Percentiles rank a stretch among this genome's conserved stretches.
These are phyloP conservation scores for Steinernema hermaphroditum DNA, from an alignment of 2,888 invertebrate species.

Conservation along the genomic window DNA sequence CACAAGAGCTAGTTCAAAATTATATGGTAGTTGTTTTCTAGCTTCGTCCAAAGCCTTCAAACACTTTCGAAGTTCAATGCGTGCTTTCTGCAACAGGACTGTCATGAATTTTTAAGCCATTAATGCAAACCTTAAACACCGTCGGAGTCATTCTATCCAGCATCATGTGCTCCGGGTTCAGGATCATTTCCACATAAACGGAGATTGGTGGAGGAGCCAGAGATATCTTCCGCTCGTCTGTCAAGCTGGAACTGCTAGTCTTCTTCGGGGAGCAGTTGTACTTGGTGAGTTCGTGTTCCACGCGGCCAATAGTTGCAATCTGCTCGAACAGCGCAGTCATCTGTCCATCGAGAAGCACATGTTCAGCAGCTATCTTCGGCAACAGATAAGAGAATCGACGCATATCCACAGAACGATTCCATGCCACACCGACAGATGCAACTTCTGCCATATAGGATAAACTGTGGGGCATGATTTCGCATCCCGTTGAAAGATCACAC, in stretches of 20 bases:
- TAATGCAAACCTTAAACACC: constrained; percentile 58
- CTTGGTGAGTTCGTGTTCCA: constrained; percentile 60
- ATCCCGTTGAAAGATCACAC: constrained; percentile 61
- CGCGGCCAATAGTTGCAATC: constrained; percentile 54
- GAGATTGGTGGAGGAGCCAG: constrained; percentile 42
- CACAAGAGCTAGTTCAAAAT: constrained; percentile 62
- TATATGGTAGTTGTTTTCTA: constrained; percentile 53
- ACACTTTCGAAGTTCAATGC: constrained; percentile 53
- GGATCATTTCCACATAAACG: constrained; percentile 70
- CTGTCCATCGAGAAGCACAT: constrained; percentile 57
- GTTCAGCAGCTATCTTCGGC: constrained; percentile 58
- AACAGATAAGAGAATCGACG: constrained; percentile 55
- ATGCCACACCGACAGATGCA: constrained; percentile 57
- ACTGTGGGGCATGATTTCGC: constrained; percentile 62
- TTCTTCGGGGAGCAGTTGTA: constrained; percentile 36
- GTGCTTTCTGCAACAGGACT: constrained; percentile 41
- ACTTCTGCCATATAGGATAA: constrained; percentile 55
- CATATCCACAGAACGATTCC: constrained; percentile 51
- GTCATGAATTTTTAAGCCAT: constrained; percentile 4
- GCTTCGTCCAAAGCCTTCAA: constrained; percentile 50
- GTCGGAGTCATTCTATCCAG: constrained; percentile 72
- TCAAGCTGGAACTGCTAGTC: constrained; percentile 43
- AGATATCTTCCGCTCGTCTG: constrained; percentile 29
- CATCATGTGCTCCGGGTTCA: constrained; percentile 73
- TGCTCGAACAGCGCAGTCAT: constrained; percentile 60